Evolutionary conservation across 2,888 invertebrate genomes (phyloP).

Genomic region (Psococerastis gibbosa): DNA sequence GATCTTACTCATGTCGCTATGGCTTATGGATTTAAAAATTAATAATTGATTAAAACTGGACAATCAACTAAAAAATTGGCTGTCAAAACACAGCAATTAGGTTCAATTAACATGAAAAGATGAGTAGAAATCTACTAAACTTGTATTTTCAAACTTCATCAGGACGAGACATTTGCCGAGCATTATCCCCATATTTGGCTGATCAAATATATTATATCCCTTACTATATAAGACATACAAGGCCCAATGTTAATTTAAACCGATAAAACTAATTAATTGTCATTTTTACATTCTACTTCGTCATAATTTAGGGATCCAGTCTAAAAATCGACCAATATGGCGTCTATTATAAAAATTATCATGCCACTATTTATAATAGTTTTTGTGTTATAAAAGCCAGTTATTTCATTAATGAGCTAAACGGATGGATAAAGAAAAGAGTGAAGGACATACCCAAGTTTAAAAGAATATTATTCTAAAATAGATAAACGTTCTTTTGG

Average conservation of each 20-base stretch:
- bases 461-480: slow-evolving; percentile 6
- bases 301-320: background rate
- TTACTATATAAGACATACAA: too few species aligned
- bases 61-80: too few species aligned
- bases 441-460: background rate
- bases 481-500: too few species aligned
- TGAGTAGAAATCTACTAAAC: too few species aligned
- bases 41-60: slow-evolving; percentile 1
- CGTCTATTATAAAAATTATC: slow-evolving; percentile 9
- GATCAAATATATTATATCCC: too few species aligned
- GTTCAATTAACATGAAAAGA: slow-evolving; percentile 3
- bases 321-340: slow-evolving; percentile 8
- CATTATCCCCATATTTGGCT: background rate
- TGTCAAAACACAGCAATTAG: background rate
- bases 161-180: background rate
- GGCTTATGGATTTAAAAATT: too few species aligned
- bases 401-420: background rate
- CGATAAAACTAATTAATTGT: too few species aligned
- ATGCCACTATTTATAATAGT: slow-evolving; percentile 3
- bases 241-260: too few species aligned
- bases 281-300: too few species aligned
- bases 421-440: background rate
- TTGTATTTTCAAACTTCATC: too few species aligned
- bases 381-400: background rate
- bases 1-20: too few species aligned